Percentiles rank a stretch among this genome's conserved stretches.
Evolutionary conservation across 2,797 vertebrate genomes (phyloP).

Genomic region (Hafferia zeledoni): DNA sequence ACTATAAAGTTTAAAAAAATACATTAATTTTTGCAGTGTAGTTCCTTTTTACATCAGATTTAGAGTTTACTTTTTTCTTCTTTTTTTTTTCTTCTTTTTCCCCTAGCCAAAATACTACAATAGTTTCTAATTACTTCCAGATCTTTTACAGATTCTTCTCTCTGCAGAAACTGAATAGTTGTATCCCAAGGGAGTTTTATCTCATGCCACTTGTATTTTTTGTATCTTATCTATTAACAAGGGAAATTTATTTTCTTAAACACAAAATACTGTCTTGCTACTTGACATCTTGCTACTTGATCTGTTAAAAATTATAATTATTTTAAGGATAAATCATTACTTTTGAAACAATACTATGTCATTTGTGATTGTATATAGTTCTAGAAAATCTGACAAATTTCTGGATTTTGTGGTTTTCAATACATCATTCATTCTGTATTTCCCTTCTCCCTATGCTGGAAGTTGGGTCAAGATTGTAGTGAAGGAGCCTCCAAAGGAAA

Average conservation of each 20-base stretch:
- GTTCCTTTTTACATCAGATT: constrained; percentile 79
- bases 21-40: constrained; percentile 61
- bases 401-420: background rate
- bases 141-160: constrained; percentile 59
- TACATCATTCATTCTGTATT: constrained; percentile 28
- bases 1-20: background rate
- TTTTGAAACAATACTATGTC: background rate
- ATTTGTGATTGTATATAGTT: background rate
- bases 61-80: constrained; percentile 79
- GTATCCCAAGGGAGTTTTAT: constrained; percentile 71
- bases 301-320: constrained; percentile 24
- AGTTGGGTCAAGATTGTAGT: constrained; percentile 1
- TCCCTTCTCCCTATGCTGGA: background rate
- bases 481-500: background rate
- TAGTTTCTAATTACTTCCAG: constrained; percentile 92
- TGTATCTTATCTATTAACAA: constrained; percentile 78
- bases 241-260: constrained; percentile 45
- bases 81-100: background rate
- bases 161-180: constrained; percentile 74
- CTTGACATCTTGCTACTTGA: background rate
- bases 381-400: background rate
- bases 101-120: constrained; percentile 75
- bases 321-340: background rate
- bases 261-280: background rate
- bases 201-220: constrained; percentile 72